Evolutionary conservation across 2,797 vertebrate species (phyloP).

Genomic region (Cirrhinus mrigala): DNA sequence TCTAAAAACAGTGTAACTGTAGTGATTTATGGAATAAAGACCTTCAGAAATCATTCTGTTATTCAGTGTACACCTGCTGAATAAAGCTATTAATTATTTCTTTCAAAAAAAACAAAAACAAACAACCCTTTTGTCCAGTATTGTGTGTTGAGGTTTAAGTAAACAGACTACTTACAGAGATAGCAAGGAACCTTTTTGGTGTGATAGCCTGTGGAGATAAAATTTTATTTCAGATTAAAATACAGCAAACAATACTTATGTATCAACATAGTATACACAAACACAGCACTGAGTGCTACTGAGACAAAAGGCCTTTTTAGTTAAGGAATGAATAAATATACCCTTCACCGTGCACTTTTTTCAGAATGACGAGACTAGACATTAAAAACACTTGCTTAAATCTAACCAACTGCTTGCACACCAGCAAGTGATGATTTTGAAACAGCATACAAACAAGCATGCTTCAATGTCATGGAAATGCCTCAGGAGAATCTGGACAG

Average conservation of each 20-base stretch:
- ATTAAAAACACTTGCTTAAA: neutral
- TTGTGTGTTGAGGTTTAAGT: neutral
- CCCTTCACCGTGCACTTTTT: neutral
- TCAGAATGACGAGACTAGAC: neutral
- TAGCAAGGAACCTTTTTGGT: constrained; percentile 93
- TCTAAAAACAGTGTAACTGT: neutral
- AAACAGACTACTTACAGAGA: constrained; percentile 83
- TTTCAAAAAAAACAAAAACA: too few relatives aligned
- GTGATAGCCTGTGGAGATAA: constrained; percentile 86
- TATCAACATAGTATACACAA: neutral
- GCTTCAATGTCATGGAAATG: constrained; percentile 65
- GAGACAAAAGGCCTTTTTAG: neutral
- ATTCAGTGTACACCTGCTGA: neutral
- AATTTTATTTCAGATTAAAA: constrained; percentile 1
- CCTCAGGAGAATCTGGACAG: constrained; percentile 67
- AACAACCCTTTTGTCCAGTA: neutral
- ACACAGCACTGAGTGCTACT: neutral
- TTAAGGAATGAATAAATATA: neutral
- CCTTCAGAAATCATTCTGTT: neutral
- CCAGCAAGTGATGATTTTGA: constrained; percentile 46
- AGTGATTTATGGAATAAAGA: neutral
- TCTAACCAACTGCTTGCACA: neutral
- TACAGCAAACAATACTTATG: neutral
- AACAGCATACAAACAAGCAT: constrained; percentile 72
- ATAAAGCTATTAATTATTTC: neutral